Base-by-base conservation (phyloP, 2,797 vertebrate genomes). In the Sebastes minor region DNA sequence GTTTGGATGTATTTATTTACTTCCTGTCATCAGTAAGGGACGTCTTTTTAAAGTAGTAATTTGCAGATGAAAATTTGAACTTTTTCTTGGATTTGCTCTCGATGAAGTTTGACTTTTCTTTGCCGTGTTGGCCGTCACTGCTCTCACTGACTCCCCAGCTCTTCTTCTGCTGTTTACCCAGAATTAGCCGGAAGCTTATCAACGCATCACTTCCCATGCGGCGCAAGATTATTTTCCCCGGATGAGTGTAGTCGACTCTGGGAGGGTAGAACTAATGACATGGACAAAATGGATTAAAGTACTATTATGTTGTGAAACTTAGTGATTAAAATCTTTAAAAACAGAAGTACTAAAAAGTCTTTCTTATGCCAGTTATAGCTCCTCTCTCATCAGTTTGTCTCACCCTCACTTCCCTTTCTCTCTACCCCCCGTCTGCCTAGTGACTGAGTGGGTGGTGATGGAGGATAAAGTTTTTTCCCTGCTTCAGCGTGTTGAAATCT, bases 381-480 rank as follows among this genome's bases (percentile, higher is more conserved):
- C 70, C 20, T 22, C 9, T 62, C 25, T 10, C 42, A 53, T 62
- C 28, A 61, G 22, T 35, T 35, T 33, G 4, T 33, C 42, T 49
- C 57, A 8, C 13, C 27, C 20, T 11, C 60, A 6, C 9, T 3
- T 46, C 7, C 18, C 32, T 61, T 8, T 38, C 42, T 32, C 65
- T 55, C 27, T 14, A 6, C 20, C 35, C 4, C 30, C 61, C 5
- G 32, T 27, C 52, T 72, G 38, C 23, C 2, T 9, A 10, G 59
- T 46, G 66, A 62, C 56, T 65, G 71, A 38, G 74, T 79, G 77
- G 66, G 63, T 67, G 81, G 67, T 16, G 20, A 23, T 53, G 52
- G 46, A 1, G n/a, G 12, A 53, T 30, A 71, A 35, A 8, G 11
- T 57, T 63, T 64, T 38, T 52, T 55, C 49, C 5, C 49, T 22